Conservation (phyloP, 2,113 vertebrate species). For the Drymodes brunneopygia region DNA sequence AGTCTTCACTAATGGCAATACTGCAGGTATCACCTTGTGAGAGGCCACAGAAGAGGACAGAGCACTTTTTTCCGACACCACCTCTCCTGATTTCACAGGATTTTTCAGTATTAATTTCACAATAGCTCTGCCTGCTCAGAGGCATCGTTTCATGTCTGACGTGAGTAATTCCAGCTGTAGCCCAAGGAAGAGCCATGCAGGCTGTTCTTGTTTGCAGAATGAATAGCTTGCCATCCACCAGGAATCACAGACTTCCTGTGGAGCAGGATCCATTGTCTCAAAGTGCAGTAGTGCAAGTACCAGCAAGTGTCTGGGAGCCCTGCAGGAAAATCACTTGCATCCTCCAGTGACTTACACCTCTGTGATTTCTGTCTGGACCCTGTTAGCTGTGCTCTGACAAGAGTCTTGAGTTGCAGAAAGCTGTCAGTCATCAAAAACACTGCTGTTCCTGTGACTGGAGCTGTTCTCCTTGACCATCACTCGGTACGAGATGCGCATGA, state of each 20-base stretch:
- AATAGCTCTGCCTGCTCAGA: not conserved
- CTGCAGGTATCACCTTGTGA: not conserved
- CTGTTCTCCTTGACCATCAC: slow-evolving; percentile 40
- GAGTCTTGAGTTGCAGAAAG: accelerated
- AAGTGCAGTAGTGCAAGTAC: not conserved
- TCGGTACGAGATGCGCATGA: slow-evolving; percentile 49
- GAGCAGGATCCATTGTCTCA: not conserved
- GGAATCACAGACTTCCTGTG: not conserved
- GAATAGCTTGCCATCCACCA: not conserved
- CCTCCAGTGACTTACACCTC: not conserved
- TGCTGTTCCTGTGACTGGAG: slow-evolving; percentile 36
- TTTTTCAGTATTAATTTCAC: not conserved
- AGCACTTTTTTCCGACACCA: not conserved
- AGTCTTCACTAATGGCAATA: not conserved
- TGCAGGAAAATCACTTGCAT: not conserved
- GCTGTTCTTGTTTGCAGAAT: not conserved
- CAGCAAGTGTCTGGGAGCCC: not conserved
- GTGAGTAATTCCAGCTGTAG: not conserved
- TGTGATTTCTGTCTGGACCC: not conserved
- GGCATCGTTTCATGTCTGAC: not conserved
- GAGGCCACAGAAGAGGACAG: not conserved
- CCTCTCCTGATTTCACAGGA: not conserved
- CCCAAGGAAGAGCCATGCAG: not conserved
- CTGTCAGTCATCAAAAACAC: slow-evolving; percentile 13
- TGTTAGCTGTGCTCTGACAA: not conserved